These are phyloP conservation scores for Drosophila greeni DNA, from an alignment of 2,888 invertebrate genomes.

Conservation along the genomic window DNA sequence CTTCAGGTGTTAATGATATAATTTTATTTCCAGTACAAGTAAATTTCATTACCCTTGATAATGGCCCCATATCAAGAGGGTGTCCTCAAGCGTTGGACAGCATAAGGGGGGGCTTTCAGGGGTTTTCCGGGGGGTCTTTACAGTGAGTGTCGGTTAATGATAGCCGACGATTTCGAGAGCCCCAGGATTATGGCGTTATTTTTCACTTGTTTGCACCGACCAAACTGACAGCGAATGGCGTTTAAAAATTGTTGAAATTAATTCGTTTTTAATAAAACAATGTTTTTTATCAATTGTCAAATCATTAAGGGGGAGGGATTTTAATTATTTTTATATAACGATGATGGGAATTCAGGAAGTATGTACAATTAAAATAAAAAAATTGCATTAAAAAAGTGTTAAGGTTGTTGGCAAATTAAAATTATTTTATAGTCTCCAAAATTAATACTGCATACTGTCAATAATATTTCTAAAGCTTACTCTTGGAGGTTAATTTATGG, in stretches of 20 bases:
- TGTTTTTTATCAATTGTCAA: conserved; percentile 1
- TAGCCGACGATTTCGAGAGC: conserved; percentile 43
- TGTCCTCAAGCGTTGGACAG: conserved; percentile 30
- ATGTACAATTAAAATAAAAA: too few species aligned
- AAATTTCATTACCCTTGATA: conserved; percentile 73
- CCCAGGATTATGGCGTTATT: conserved; percentile 33
- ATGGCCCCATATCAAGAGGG: conserved; percentile 46
- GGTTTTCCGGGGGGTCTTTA: conserved; percentile 1
- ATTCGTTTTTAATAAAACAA: conserved; percentile 10
- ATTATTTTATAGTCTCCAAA: too few species aligned
- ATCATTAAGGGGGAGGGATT: not conserved
- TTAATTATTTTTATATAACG: not conserved
- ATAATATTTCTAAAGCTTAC: too few species aligned
- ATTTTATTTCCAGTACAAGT: conserved; percentile 70
- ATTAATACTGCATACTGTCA: too few species aligned
- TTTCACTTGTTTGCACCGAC: conserved; percentile 1
- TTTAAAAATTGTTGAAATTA: conserved; percentile 20
- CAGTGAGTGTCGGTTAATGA: conserved; percentile 55
- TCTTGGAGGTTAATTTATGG: too few species aligned
- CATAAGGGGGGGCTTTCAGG: not conserved
- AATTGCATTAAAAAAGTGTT: too few species aligned
- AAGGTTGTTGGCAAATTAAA: too few species aligned
- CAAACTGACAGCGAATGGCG: conserved; percentile 15
- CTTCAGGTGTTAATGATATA: conserved; percentile 74
- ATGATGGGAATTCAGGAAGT: not conserved